These are phyloP conservation scores for Nematopogon swammerdamellus DNA, from an alignment of 2,888 invertebrate species.

Conservation along the genomic window DNA sequence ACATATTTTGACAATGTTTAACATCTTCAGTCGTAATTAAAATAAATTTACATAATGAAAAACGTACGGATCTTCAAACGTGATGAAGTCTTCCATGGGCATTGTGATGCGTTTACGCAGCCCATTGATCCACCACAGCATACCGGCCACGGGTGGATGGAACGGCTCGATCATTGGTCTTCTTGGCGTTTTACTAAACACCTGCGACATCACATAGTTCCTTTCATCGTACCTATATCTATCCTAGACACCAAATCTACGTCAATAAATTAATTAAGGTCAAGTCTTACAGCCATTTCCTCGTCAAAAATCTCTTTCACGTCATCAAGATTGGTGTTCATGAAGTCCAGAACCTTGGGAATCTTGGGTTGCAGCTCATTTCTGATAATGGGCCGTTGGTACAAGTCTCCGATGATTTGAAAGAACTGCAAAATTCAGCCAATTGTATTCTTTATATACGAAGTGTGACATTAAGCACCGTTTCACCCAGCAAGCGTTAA, in stretches of 20 bases:
- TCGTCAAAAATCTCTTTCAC: conserved; percentile 63
- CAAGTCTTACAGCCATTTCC: conserved; percentile 29
- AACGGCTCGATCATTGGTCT: conserved; percentile 60
- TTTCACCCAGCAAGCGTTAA: no score
- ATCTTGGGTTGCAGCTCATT: conserved; percentile 68
- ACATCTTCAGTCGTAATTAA: no score
- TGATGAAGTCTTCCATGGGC: conserved; percentile 59
- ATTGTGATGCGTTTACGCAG: conserved; percentile 54
- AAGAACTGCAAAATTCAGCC: conserved; percentile 63
- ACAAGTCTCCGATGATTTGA: conserved; percentile 69
- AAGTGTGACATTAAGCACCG: no score
- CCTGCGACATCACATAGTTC: no score
- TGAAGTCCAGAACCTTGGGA: conserved; percentile 59
- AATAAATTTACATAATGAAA: neutral
- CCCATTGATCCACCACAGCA: conserved; percentile 70
- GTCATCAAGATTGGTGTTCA: conserved; percentile 62
- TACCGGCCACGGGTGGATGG: conserved; percentile 74
- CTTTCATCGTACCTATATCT: no score
- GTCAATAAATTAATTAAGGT: neutral
- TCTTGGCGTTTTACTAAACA: conserved; percentile 27
- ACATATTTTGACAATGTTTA: no score
- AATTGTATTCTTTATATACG: neutral
- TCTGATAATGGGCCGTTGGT: conserved; percentile 72
- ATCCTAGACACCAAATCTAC: neutral
- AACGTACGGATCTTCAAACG: conserved; percentile 64